These are phyloP conservation scores for Temnothorax nylanderi DNA, from an alignment of 1,140 invertebrate genomes.

Conservation along the genomic window DNA sequence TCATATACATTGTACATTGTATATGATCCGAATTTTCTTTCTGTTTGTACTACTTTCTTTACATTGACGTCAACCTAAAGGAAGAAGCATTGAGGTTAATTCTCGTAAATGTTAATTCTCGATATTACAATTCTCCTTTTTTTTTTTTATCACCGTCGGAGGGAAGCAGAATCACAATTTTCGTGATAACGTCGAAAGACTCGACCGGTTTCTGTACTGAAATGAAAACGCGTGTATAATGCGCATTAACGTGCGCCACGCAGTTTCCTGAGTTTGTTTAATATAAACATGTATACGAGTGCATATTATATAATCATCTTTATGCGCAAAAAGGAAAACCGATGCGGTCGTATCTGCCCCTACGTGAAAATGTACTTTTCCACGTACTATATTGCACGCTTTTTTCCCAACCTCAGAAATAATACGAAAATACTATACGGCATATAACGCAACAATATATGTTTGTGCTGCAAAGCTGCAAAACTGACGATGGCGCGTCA, in stretches of 20 bases:
- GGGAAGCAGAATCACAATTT: background rate
- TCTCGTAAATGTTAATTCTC: slow-evolving; percentile 8
- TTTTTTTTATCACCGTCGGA: slow-evolving; percentile 5
- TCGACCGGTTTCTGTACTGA: background rate
- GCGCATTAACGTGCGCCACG: background rate
- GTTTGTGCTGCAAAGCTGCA: slow-evolving; percentile 1
- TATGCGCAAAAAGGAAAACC: background rate
- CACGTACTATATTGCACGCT: background rate
- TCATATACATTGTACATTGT: too few relatives aligned
- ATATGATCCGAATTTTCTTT: background rate
- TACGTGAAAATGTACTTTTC: slow-evolving; percentile 1
- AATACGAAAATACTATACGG: background rate
- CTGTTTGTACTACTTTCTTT: background rate
- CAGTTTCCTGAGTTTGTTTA: background rate
- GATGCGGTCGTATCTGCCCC: background rate
- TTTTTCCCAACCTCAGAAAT: background rate
- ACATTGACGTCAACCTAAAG: background rate
- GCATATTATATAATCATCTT: slow-evolving; percentile 4
- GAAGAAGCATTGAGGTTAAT: background rate
- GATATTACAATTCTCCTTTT: background rate
- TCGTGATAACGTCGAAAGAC: background rate
- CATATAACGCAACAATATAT: background rate
- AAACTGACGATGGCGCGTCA: slow-evolving; percentile 14
- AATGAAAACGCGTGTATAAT: slow-evolving; percentile 12
- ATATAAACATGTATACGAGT: background rate